phyloP scores from a whole-genome alignment of 2,888 invertebrate genomes.

The Pachliopta kotzebuea region DNA sequence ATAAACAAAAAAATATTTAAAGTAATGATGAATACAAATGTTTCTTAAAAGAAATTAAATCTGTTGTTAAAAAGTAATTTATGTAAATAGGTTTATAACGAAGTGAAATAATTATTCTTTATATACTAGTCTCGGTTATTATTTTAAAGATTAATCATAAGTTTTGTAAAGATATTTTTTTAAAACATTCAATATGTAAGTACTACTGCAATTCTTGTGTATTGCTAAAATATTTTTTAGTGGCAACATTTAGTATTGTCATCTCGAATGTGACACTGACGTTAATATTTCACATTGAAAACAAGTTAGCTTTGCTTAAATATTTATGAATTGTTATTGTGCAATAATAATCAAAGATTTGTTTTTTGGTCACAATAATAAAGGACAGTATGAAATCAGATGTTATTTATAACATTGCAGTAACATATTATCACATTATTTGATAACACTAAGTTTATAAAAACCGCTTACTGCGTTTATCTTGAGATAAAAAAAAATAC shows the following conservation, averaged over 20 bases:
- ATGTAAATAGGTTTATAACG: no score
- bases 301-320: background rate
- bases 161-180: no score
- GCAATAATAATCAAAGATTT: background rate
- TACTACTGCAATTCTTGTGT: no score
- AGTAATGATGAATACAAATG: no score
- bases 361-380: background rate
- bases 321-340: background rate
- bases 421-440: slow-evolving; percentile 3
- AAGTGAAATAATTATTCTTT: no score
- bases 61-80: no score
- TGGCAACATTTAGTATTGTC: background rate
- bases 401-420: background rate
- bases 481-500: background rate
- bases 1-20: no score
- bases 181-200: no score
- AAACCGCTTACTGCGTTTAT: background rate
- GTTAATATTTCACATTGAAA: background rate
- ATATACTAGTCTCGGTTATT: no score
- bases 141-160: no score
- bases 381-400: background rate
- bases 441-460: background rate
- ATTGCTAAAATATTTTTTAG: no score
- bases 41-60: no score
- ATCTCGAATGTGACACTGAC: background rate